phyloP scores from a whole-genome alignment of 1,140 invertebrate genomes.

The Macrobrachium nipponense region DNA sequence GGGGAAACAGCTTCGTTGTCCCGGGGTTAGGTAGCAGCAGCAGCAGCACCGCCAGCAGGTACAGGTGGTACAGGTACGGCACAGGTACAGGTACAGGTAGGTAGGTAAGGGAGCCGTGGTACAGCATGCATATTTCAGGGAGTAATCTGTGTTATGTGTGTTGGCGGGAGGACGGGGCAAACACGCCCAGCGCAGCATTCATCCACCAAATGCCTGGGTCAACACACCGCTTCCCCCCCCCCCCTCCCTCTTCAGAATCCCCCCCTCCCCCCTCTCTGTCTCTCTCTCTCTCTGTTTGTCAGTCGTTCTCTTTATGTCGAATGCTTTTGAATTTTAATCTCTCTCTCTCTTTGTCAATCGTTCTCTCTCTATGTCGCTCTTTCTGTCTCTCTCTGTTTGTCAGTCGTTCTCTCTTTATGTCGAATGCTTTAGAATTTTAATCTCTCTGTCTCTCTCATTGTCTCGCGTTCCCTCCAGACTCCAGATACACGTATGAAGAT shows the following conservation, averaged over 20 bases:
- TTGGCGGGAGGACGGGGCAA: constrained; percentile 48
- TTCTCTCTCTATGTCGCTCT: constrained; percentile 21
- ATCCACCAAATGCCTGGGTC: constrained; percentile 58
- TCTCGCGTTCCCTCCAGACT: background rate
- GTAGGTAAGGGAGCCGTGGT: background rate
- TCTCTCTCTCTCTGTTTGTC: background rate
- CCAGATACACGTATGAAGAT: too few relatives aligned
- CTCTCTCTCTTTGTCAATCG: constrained; percentile 11
- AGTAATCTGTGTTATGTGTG: constrained; percentile 57
- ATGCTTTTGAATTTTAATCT: background rate
- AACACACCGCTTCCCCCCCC: constrained; percentile 25
- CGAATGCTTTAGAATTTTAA: background rate
- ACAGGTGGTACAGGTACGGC: constrained; percentile 5
- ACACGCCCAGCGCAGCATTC: constrained; percentile 53
- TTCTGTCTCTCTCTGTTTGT: background rate
- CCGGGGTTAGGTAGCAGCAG: too few relatives aligned
- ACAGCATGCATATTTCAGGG: constrained; percentile 56
- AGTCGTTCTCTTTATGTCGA: background rate
- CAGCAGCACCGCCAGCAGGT: constrained; percentile 9
- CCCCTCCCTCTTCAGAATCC: background rate
- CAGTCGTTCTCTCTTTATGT: too few relatives aligned
- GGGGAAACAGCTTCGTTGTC: too few relatives aligned
- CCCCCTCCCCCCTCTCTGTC: background rate
- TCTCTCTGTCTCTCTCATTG: constrained; percentile 51
- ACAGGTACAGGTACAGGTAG: too few relatives aligned